Conservation (phyloP, 2,113 vertebrate species). For the Ardeotis arabs region DNA sequence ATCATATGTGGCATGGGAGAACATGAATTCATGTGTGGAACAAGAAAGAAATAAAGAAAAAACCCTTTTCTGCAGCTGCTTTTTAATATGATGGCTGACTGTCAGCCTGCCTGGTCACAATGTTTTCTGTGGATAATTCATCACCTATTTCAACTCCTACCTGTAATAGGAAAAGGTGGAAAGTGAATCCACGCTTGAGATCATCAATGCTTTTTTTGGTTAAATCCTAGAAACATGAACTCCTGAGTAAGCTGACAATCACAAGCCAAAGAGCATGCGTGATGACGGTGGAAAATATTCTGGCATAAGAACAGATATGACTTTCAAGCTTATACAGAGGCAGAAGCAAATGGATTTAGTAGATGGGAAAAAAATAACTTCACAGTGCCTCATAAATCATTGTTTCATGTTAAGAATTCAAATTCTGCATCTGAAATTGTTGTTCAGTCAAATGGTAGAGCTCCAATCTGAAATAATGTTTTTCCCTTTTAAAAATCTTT, state of each 20-base stretch:
- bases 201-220: neutral
- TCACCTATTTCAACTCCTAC: neutral
- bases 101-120: neutral
- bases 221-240: neutral
- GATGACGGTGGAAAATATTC: neutral
- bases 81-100: neutral
- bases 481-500: neutral
- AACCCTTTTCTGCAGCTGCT: neutral
- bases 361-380: constrained; percentile 3
- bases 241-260: neutral
- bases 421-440: neutral
- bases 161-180: neutral
- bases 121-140: neutral
- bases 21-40: neutral
- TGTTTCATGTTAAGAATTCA: neutral
- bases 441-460: neutral
- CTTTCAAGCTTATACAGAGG: neutral
- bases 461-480: neutral
- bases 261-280: neutral
- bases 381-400: neutral
- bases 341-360: neutral
- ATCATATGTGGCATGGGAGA: neutral
- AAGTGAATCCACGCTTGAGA: neutral
- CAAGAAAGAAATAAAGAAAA: neutral
- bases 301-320: neutral